Base-by-base conservation (phyloP, 2,888 invertebrate species). In the Metallyticus violacea region DNA sequence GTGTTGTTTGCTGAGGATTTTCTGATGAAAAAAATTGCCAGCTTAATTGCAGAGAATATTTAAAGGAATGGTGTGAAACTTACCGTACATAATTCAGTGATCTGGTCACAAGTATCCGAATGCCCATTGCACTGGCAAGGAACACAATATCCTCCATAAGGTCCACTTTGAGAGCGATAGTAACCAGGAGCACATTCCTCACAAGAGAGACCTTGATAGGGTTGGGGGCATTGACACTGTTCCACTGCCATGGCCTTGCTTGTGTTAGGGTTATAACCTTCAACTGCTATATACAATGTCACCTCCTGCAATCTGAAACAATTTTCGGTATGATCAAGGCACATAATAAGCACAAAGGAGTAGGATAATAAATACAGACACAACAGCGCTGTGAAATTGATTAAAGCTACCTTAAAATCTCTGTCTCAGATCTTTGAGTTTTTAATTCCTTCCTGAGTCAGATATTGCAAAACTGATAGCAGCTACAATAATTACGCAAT, bases 81-180 rank as follows among this genome's bases (percentile, higher is more conserved):
- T 91, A 97, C 97, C 90, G 95, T 92, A 91, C 99, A 99, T 87
- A 97, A 93, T 86, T 99, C 99, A 5, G 99, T 99, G 86, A 96
- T 94, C 86, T 97, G 96, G 90, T 99, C 98, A 90, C 99, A 99
- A 86, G 94, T 94, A 80, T 95, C 94, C 0, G 99, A 95, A 91
- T 99, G 99, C 0, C 97, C 97, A 91, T 99, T 96, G 91, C 99
- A 99, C 89, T 98, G 96, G 91, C 99, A 99, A 0, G 97, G 97
- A 15, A 97, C 95, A 91, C 99, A 99, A 90, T 96, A 97, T 0
- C 98, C 98, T 0, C 98, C 96, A 90, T 96, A 96, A 0, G 97
- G 96, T 3, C 98, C 98, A 0, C 95, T 94, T 80, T 95, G 94
- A 5, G 97, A 95, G 76, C 99, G 93, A 91, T 98, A 99, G 91